Evolutionary conservation across 1,140 invertebrate genomes (phyloP).

Genomic region (Helicoverpa zea): DNA sequence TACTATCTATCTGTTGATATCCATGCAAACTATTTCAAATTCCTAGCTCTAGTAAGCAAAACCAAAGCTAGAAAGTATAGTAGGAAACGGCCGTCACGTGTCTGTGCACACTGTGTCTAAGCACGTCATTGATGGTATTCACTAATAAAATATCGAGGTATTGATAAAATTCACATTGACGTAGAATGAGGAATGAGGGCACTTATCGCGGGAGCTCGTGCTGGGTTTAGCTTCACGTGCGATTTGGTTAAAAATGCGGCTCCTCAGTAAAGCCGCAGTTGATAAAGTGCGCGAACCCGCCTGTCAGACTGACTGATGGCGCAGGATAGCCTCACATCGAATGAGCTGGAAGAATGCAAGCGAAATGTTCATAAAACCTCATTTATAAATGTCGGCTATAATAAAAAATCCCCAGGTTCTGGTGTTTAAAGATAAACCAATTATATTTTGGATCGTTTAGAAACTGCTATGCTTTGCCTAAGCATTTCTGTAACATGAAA

Average conservation of each 20-base stretch:
- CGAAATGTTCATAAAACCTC: background rate
- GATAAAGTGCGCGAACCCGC: conserved; percentile 17
- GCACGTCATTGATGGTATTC: background rate
- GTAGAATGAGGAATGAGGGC: background rate
- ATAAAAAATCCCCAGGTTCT: background rate
- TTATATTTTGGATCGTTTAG: too few relatives aligned
- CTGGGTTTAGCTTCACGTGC: background rate
- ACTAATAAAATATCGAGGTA: background rate
- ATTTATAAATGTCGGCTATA: background rate
- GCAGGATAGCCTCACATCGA: background rate
- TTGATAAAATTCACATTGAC: background rate
- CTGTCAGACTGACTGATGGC: conserved; percentile 17
- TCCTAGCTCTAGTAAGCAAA: too few relatives aligned
- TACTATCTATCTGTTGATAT: too few relatives aligned
- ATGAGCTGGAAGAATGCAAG: conserved; percentile 17
- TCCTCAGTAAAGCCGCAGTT: background rate
- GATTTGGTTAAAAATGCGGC: conserved; percentile 8
- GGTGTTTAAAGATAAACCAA: too few relatives aligned
- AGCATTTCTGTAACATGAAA: too few relatives aligned
- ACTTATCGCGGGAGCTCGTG: background rate
- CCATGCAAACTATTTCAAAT: too few relatives aligned
- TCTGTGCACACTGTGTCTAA: background rate
- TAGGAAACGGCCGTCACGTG: background rate
- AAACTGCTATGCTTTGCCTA: too few relatives aligned
- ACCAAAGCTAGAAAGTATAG: too few relatives aligned